phyloP scores from a whole-genome alignment of 2,113 vertebrate genomes.

The Chloropsis hardwickii region DNA sequence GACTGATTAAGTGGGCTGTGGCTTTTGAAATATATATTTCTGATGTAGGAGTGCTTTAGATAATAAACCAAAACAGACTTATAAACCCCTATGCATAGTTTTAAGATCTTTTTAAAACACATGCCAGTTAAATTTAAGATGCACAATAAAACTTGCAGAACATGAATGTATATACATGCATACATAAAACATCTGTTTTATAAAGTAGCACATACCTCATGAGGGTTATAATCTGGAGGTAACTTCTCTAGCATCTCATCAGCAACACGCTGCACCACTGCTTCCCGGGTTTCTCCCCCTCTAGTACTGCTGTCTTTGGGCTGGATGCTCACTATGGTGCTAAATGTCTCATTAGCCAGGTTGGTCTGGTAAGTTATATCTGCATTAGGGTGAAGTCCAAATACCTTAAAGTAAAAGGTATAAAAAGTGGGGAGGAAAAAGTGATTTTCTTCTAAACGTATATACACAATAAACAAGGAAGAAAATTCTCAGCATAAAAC shows the following conservation, averaged over 20 bases:
- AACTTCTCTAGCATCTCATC: constrained; percentile 85
- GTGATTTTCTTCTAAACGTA: background rate
- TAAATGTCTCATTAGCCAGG: constrained; percentile 80
- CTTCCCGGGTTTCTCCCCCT: constrained; percentile 78
- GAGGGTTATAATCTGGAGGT: constrained; percentile 78
- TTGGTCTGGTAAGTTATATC: constrained; percentile 86
- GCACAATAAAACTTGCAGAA: background rate
- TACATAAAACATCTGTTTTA: background rate
- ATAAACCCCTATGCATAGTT: background rate
- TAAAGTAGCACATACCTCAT: constrained; percentile 70
- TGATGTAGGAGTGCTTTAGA: background rate
- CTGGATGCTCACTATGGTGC: constrained; percentile 82
- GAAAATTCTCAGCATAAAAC: background rate
- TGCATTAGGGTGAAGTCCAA: constrained; percentile 85
- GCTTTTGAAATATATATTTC: background rate
- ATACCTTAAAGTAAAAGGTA: constrained; percentile 70
- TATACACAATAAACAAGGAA: background rate
- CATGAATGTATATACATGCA: background rate
- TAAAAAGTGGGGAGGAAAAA: background rate
- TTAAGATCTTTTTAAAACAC: background rate
- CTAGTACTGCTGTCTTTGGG: constrained; percentile 79
- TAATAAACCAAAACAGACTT: background rate
- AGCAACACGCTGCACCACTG: constrained; percentile 73
- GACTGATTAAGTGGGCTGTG: background rate
- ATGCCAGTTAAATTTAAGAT: background rate